These are phyloP conservation scores for Arnoldichthys spilopterus DNA, from an alignment of 2,797 vertebrate genomes.

Conservation along the genomic window DNA sequence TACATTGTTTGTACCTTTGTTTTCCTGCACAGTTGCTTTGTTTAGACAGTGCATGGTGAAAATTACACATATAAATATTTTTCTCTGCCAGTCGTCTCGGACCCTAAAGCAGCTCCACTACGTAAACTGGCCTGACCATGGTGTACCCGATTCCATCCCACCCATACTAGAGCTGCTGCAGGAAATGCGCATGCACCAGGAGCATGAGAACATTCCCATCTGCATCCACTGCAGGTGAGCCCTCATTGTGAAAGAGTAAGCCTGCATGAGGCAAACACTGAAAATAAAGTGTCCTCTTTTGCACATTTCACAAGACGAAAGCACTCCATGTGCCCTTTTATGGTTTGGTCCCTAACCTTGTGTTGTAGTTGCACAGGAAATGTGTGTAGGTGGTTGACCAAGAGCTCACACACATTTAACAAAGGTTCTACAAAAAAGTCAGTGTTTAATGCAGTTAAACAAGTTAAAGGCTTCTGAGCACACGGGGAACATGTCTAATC, in stretches of 20 bases:
- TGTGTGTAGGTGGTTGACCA: constrained; percentile 61
- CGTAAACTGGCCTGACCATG: constrained; percentile 95
- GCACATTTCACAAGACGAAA: constrained; percentile 9
- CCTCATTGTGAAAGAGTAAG: neutral
- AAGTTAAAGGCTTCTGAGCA: neutral
- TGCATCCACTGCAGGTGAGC: constrained; percentile 96
- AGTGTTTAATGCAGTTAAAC: too few relatives aligned
- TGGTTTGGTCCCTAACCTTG: constrained; percentile 23
- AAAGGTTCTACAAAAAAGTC: constrained; percentile 24
- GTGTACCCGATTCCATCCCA: constrained; percentile 87
- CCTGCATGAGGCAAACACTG: neutral
- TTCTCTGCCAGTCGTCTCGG: constrained; percentile 76
- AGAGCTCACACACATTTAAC: constrained; percentile 44
- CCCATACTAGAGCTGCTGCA: constrained; percentile 89
- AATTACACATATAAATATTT: too few relatives aligned
- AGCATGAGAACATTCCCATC: constrained; percentile 81
- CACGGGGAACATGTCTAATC: neutral
- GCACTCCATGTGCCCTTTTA: constrained; percentile 28
- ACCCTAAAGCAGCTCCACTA: constrained; percentile 92
- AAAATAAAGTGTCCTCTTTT: neutral
- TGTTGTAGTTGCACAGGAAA: constrained; percentile 67
- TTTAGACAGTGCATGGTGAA: too few relatives aligned
- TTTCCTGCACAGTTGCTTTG: too few relatives aligned
- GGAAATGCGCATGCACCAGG: constrained; percentile 86
- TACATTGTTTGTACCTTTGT: too few relatives aligned